Percentiles rank a stretch among this genome's conserved stretches.
Evolutionary conservation across 2,113 vertebrate species (phyloP).

Genomic region (Odobenus rosmarus): DNA sequence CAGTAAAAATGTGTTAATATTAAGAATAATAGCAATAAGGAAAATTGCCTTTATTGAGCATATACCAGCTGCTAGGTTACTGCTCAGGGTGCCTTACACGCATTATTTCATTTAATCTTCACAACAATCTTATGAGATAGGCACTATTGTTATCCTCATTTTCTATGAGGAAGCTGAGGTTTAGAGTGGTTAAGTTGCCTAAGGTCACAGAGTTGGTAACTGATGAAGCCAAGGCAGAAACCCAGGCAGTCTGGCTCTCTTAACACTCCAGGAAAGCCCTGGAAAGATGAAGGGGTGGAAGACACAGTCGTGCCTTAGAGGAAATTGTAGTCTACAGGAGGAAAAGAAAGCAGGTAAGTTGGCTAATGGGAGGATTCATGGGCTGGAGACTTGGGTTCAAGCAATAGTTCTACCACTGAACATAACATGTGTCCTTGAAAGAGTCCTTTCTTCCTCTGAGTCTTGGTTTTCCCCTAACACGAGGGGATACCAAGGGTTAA

Average conservation of each 20-base stretch:
- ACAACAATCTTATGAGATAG: background rate
- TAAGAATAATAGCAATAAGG: slow-evolving; percentile 37
- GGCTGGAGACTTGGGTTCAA: background rate
- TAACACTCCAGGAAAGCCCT: background rate
- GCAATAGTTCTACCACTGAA: background rate
- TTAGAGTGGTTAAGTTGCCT: slow-evolving; percentile 10
- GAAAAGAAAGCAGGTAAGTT: background rate
- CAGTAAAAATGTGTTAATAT: slow-evolving; percentile 16
- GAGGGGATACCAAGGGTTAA: background rate
- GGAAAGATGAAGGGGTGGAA: background rate
- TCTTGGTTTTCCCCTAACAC: background rate
- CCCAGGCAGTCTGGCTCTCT: background rate
- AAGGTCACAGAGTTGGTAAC: background rate
- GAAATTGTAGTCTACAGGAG: background rate
- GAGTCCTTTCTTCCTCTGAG: background rate
- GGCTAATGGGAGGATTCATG: background rate
- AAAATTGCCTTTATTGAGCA: background rate
- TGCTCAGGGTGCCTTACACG: background rate
- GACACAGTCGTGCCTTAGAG: background rate
- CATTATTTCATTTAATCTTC: slow-evolving; percentile 36
- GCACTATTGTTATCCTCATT: background rate
- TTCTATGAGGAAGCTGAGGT: background rate
- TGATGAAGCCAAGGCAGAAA: slow-evolving; percentile 3
- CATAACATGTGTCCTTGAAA: background rate
- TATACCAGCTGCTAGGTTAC: background rate